Base-by-base conservation (phyloP, 2,888 invertebrate species). In the Agrotis puta region DNA sequence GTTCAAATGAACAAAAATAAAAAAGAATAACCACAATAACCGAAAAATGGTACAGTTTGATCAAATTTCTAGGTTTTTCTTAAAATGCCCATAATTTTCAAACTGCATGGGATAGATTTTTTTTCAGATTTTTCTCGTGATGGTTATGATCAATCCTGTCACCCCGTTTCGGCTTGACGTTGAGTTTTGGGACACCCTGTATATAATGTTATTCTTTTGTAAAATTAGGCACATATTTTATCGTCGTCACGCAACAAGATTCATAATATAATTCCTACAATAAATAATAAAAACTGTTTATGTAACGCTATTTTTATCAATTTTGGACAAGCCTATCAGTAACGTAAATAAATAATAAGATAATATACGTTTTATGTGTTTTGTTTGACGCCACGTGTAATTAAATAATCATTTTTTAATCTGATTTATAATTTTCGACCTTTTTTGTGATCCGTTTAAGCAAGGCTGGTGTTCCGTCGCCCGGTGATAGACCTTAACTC, bases 201-300 rank as follows among this genome's bases (percentile, higher is more conserved):
- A 1, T 6, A 39, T 39, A 11, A 39, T 39, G 39, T 39, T 39
- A 39, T 39, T 39, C 9, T 39, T 27, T 39, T 47, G 5, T 24
- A n/a, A 63, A 54, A 14, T 22, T 50, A 13, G 13, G 13, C 48
- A 43, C 5, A 24, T 13, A 24, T 39, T 33, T 20, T 16, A 43
- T 22, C 48, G 20, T 27, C 16, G 11, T 51, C n/a, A 33, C 65
- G 64, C 56, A 39, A 74, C 48, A 39, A 6, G 47, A 66, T 16
- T 13, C 13, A 18, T 39, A n/a, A n/a, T 45, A 11, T 69, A 74
- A 82, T 67, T 56, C 71, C 67, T 59, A 11, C 47, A 59, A 79
- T 81, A 75, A 65, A 79, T 77, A 56, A 68, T 50, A 13, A 57
- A 27, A 48, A 33, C 13, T 16, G n/a, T n/a, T 16, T 54, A 24